Conservation (phyloP, 2,797 vertebrate genomes). For the Darevskia mixta region DNA sequence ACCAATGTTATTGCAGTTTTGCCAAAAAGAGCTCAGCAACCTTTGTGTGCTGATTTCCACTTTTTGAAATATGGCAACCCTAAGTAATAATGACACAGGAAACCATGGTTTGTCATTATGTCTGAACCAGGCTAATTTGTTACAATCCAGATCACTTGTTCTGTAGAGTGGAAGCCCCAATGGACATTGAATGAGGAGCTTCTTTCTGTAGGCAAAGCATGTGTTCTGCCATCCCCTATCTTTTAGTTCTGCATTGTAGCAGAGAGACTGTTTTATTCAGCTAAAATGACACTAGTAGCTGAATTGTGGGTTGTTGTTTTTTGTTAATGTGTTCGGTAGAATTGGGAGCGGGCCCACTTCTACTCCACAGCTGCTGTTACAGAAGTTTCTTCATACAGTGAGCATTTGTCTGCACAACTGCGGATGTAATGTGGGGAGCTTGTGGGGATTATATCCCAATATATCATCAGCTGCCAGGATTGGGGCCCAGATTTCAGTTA, state of each 20-base stretch:
- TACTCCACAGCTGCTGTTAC: slow-evolving; percentile 19
- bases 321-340: neutral
- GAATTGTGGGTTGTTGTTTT: neutral
- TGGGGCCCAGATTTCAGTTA: slow-evolving; percentile 27
- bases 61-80: too few species aligned
- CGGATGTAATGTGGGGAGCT: slow-evolving; percentile 35
- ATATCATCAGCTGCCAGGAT: slow-evolving; percentile 40
- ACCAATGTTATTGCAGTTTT: too few species aligned
- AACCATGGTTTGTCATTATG: too few species aligned
- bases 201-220: neutral
- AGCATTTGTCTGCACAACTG: slow-evolving; percentile 17
- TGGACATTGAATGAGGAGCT: neutral
- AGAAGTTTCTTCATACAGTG: slow-evolving; percentile 7
- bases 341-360: neutral
- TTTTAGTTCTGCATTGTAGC: neutral
- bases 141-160: too few species aligned
- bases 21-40: too few species aligned
- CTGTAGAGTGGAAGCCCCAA: neutral
- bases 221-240: too few species aligned
- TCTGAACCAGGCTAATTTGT: too few species aligned
- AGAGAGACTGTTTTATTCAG: slow-evolving; percentile 8
- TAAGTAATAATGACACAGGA: too few species aligned
- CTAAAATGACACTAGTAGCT: neutral
- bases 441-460: slow-evolving; percentile 26
- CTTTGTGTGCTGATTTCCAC: too few species aligned